Percentiles rank a stretch among this genome's conserved stretches.
These are phyloP conservation scores for Tragopan temminckii DNA, from an alignment of 2,797 vertebrate genomes.

Conservation along the genomic window DNA sequence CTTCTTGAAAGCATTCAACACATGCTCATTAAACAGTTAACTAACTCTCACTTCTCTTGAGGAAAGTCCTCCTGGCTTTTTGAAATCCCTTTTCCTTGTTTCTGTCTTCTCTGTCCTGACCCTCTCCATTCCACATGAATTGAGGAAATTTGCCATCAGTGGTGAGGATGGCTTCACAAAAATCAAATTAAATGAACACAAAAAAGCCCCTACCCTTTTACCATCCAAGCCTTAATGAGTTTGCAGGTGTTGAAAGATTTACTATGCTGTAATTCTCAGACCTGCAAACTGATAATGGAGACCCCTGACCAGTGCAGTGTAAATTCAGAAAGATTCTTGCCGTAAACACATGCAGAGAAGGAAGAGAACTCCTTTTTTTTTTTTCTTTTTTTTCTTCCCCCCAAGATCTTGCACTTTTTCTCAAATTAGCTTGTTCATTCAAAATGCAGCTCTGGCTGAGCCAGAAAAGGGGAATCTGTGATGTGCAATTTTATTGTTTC, in stretches of 20 bases:
- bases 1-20: neutral
- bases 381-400: neutral
- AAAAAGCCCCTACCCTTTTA: constrained; percentile 69
- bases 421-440: constrained; percentile 81
- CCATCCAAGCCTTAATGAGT: constrained; percentile 79
- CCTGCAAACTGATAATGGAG: constrained; percentile 82
- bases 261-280: constrained; percentile 81
- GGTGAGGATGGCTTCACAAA: constrained; percentile 77
- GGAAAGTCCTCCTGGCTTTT: constrained; percentile 47
- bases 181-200: constrained; percentile 65
- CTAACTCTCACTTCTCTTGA: constrained; percentile 38
- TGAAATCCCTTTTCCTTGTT: constrained; percentile 56
- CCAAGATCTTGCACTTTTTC: constrained; percentile 75
- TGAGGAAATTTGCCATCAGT: constrained; percentile 73
- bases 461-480: constrained; percentile 60
- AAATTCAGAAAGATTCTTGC: constrained; percentile 81
- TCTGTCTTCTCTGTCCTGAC: constrained; percentile 15
- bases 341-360: constrained; percentile 67
- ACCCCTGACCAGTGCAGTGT: constrained; percentile 79
- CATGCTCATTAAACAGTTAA: constrained; percentile 58
- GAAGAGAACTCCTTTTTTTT: constrained; percentile 59
- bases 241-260: constrained; percentile 82
- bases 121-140: constrained; percentile 34
- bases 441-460: constrained; percentile 69
- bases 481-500: constrained; percentile 78